These are phyloP conservation scores for Anastrepha ludens DNA, from an alignment of 1,140 invertebrate genomes.

Conservation along the genomic window DNA sequence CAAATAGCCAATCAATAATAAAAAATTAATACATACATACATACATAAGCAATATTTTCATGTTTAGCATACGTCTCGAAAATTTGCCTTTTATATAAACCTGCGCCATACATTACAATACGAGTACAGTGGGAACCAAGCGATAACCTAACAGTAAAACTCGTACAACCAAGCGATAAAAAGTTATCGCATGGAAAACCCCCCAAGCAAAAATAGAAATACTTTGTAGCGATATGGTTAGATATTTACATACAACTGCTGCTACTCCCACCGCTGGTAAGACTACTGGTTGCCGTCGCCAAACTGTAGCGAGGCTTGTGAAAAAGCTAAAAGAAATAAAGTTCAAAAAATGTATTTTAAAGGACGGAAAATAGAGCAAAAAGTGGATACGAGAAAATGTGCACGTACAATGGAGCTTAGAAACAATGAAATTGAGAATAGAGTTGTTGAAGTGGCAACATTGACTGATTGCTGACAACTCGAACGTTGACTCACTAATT, in stretches of 20 bases:
- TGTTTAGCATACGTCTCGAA: too few relatives aligned
- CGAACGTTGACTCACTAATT: conserved; percentile 32
- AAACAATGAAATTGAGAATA: not conserved
- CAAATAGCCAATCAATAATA: too few relatives aligned
- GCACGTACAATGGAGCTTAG: too few relatives aligned
- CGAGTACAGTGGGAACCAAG: not conserved
- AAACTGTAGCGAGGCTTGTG: not conserved
- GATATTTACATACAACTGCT: not conserved
- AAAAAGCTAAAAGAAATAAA: not conserved
- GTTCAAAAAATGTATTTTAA: too few relatives aligned
- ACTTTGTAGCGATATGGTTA: not conserved
- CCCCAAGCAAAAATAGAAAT: not conserved
- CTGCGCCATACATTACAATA: too few relatives aligned
- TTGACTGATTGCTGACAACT: conserved; percentile 43
- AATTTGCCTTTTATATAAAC: too few relatives aligned
- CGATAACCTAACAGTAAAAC: not conserved
- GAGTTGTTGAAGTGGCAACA: not conserved
- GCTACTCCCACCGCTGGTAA: not conserved
- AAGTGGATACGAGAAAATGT: too few relatives aligned
- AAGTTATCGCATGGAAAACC: not conserved
- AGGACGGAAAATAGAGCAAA: too few relatives aligned
- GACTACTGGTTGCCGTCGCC: not conserved
- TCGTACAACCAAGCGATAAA: not conserved
- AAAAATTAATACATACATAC: too few relatives aligned
- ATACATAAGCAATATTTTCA: too few relatives aligned